phyloP scores from a whole-genome alignment of 2,797 vertebrate species.

The Melopsittacus undulatus region DNA sequence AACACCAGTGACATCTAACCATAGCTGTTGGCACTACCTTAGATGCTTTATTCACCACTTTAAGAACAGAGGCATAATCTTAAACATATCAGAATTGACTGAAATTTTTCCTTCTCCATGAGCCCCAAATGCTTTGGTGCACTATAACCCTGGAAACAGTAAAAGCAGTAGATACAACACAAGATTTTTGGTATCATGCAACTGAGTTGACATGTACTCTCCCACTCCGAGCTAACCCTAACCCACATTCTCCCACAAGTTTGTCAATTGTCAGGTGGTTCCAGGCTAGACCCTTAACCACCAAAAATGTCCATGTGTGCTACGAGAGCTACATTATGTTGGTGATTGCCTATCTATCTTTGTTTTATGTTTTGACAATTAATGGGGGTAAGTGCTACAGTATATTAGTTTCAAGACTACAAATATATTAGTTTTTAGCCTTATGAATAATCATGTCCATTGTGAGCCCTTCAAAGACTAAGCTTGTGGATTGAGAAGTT shows the following conservation, averaged over 20 bases:
- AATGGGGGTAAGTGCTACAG: neutral
- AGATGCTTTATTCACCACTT: neutral
- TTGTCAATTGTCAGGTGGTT: neutral
- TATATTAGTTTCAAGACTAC: neutral
- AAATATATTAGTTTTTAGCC: neutral
- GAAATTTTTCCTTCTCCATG: neutral
- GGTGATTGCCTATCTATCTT: neutral
- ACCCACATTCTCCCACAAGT: neutral
- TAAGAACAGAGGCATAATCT: neutral
- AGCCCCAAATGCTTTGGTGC: neutral
- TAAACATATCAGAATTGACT: neutral
- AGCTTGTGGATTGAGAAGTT: neutral
- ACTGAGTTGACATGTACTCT: neutral
- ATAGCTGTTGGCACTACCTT: neutral
- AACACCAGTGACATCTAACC: neutral
- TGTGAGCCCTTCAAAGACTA: neutral
- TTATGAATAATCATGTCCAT: neutral
- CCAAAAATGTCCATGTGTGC: neutral
- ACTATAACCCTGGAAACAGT: neutral
- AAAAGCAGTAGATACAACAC: neutral
- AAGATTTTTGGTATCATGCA: neutral
- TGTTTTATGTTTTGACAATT: neutral
- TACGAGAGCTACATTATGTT: neutral
- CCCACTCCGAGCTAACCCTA: too few relatives aligned
- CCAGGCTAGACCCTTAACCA: neutral